Evolutionary conservation across 2,888 invertebrate genomes (phyloP), one percentile per base, ranked within the genome.

Genomic region (Clostera curtula): DNA sequence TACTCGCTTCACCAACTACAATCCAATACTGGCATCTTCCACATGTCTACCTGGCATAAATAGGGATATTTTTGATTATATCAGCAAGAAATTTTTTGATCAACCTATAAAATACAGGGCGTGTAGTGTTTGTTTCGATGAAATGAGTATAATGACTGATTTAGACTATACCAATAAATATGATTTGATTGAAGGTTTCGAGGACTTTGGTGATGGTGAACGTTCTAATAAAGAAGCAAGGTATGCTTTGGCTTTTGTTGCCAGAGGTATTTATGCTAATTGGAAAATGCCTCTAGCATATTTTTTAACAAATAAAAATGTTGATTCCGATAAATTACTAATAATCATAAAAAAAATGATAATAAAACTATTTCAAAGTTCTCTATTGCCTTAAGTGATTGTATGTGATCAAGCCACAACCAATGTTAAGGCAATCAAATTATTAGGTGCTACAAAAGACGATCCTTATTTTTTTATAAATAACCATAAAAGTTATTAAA

Each of bases 101-200:
- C 6, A 12, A 5, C 12, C 26, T 4, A 22, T 23, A 5, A 31
- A 27, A 19, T 24, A 31, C 20, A 35, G 22, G 14, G 15, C 40
- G 10, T 37, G 33, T 29, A 29, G 19, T 7, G 20, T 40, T 5
- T 35, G 33, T 21, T 41, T 39, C 22, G 42, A 42, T 21, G 38
- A 43, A 40, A 43, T 40, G 31, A 9, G 20, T 5, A 43, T 37
- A n/a, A 43, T 34, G 38, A 7, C 5, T 15, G 23, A 33, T 31
- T 29, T 40, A 25, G 34, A 43, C 27, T 43, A 40, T 14, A 25
- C 36, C 2, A 34, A 29, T 6, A 41, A 37, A 35, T 34, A 23
- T 36, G 39, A 44, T 26, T 22, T 33, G 3, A 37, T 36, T 14
- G 40, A 40, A 22, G 43, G 43, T 2, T 43, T 30, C 34, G 36